A percentile compares a stretch with the other conserved stretches of the same genome.
These are phyloP conservation scores for Perodicticus potto DNA, from an alignment of 2,797 vertebrate species.

Conservation along the genomic window DNA sequence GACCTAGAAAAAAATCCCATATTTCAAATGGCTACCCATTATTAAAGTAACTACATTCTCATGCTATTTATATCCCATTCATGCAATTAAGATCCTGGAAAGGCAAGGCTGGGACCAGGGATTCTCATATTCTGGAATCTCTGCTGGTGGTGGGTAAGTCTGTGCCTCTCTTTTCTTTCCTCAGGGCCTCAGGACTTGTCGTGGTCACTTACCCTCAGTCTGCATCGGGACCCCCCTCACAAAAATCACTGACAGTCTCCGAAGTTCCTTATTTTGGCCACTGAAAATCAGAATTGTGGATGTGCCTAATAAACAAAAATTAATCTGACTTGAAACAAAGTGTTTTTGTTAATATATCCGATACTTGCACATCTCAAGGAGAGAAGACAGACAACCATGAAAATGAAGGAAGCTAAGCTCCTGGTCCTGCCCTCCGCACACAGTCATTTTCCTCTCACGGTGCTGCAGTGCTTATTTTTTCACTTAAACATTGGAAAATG, in stretches of 20 bases:
- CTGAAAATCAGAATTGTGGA: constrained; percentile 2
- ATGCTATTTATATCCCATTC: not conserved
- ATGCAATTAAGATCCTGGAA: not conserved
- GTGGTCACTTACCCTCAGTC: not conserved
- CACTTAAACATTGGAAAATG: not conserved
- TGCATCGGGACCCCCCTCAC: not conserved
- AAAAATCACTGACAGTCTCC: not conserved
- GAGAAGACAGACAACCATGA: not conserved
- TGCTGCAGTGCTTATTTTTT: not conserved
- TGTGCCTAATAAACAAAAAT: not conserved
- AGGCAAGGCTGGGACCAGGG: not conserved
- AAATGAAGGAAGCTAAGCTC: not conserved
- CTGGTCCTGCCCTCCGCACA: not conserved
- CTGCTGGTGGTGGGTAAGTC: not conserved
- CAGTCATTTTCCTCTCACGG: not conserved
- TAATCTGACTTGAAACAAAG: not conserved
- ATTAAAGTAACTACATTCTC: constrained; percentile 20
- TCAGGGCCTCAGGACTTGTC: not conserved
- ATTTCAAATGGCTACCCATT: not conserved
- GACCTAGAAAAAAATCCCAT: not conserved
- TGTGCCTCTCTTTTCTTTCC: not conserved
- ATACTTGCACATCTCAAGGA: not conserved
- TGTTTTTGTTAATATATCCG: constrained; percentile 16
- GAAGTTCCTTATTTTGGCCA: not conserved
- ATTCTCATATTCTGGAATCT: not conserved